Percentiles rank a stretch among this genome's conserved stretches.
These are phyloP conservation scores for Ectemnius continuus DNA, from an alignment of 2,888 invertebrate genomes.

Conservation along the genomic window DNA sequence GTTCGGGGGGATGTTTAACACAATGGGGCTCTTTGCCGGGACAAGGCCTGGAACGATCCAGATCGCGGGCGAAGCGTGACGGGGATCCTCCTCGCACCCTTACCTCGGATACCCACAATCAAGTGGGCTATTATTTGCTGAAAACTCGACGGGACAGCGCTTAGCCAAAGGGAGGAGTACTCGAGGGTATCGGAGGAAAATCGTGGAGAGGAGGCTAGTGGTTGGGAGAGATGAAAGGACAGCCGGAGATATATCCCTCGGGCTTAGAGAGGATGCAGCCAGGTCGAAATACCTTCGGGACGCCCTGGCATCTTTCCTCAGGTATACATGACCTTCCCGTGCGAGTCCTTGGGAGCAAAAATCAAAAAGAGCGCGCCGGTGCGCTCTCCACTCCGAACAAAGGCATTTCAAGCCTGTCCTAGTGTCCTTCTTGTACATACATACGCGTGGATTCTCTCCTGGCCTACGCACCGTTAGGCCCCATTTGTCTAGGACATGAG, in stretches of 20 bases:
- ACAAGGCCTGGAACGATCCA: constrained; percentile 39
- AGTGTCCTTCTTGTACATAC: constrained; percentile 42
- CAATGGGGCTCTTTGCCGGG: constrained; percentile 50
- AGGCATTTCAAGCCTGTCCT: constrained; percentile 38
- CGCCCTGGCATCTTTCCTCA: constrained; percentile 33
- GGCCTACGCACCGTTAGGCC: constrained; percentile 65
- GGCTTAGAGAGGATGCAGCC: constrained; percentile 23
- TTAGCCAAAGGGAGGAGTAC: neutral
- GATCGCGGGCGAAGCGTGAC: constrained; percentile 52
- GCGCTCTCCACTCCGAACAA: constrained; percentile 54
- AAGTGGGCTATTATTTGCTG: constrained; percentile 63
- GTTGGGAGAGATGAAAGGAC: constrained; percentile 17
- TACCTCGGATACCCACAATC: constrained; percentile 54
- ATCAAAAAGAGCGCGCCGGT: constrained; percentile 39
- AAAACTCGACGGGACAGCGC: constrained; percentile 51
- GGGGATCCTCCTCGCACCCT: constrained; percentile 44
- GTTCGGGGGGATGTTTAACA: constrained; percentile 32
- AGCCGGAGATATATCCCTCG: constrained; percentile 41
- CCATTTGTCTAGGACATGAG: constrained; percentile 67
- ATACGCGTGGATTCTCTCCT: constrained; percentile 32
- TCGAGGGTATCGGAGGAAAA: constrained; percentile 25
- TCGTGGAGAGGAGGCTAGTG: constrained; percentile 25
- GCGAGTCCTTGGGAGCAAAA: constrained; percentile 46
- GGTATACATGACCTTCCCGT: constrained; percentile 51
- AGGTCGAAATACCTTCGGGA: constrained; percentile 25